phyloP scores from a whole-genome alignment of 2,113 vertebrate species.

The Hippotragus niger region DNA sequence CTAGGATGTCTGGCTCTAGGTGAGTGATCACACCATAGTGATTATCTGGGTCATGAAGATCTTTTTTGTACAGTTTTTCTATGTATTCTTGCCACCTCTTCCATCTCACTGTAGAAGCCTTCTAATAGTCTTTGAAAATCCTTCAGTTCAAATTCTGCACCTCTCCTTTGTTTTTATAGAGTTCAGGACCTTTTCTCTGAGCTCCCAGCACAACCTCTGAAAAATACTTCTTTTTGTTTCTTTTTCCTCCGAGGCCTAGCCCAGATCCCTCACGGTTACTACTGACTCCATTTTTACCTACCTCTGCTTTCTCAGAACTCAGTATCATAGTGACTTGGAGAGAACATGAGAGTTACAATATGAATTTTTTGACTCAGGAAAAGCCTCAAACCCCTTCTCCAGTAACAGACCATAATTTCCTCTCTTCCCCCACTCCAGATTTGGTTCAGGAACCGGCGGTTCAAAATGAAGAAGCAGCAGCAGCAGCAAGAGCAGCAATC shows the following conservation, averaged over 20 bases:
- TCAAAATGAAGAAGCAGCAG: background rate
- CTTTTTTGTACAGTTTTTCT: background rate
- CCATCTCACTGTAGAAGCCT: background rate
- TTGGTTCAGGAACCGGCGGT: slow-evolving; percentile 39
- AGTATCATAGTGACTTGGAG: background rate
- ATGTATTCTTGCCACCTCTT: background rate
- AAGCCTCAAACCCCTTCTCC: background rate
- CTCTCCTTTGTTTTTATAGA: background rate
- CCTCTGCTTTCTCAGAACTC: background rate
- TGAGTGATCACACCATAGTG: background rate
- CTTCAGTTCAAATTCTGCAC: background rate
- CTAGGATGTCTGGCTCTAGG: background rate
- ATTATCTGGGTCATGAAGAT: background rate
- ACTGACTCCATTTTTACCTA: background rate
- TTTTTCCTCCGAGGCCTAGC: background rate
- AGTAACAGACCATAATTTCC: background rate
- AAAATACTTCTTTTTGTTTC: background rate
- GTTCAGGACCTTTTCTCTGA: background rate
- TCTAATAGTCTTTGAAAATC: background rate
- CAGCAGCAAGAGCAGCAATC: background rate
- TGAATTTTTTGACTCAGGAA: background rate
- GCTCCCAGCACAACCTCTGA: background rate
- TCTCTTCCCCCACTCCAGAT: background rate
- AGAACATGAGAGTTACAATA: background rate
- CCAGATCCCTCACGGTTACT: background rate